Conservation (phyloP, 2,888 invertebrate genomes). For the Xanthorhoe designata region DNA sequence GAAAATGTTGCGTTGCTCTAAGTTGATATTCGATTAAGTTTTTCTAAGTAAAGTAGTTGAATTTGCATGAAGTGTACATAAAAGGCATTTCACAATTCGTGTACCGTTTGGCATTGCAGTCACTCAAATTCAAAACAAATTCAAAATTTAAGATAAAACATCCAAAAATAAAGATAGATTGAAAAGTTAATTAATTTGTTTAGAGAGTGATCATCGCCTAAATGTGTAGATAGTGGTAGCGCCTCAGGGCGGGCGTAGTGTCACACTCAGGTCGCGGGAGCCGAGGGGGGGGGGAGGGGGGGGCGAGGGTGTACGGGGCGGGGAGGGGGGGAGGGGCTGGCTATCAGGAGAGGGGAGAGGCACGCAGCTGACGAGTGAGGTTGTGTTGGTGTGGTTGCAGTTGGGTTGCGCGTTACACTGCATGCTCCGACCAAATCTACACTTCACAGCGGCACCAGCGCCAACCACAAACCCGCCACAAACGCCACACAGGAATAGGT, state of each 20-base stretch:
- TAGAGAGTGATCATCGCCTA: slow-evolving; percentile 68
- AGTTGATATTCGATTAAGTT: slow-evolving; percentile 65
- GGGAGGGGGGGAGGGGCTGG: slow-evolving; percentile 31
- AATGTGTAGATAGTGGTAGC: slow-evolving; percentile 79
- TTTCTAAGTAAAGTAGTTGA: slow-evolving; percentile 52
- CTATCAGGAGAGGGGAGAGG: slow-evolving; percentile 35
- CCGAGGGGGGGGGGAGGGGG: slow-evolving; percentile 30
- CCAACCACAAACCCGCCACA: slow-evolving; percentile 84
- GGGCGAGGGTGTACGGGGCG: slow-evolving; percentile 22
- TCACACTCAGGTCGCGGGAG: slow-evolving; percentile 11
- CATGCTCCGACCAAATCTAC: slow-evolving; percentile 91
- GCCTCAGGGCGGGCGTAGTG: slow-evolving; percentile 46
- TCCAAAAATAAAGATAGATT: slow-evolving; percentile 45
- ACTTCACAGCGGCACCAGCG: slow-evolving; percentile 85
- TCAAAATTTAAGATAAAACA: slow-evolving; percentile 46
- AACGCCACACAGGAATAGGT: slow-evolving; percentile 85
- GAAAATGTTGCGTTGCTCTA: slow-evolving; percentile 84
- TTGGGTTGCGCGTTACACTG: slow-evolving; percentile 95
- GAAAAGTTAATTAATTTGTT: slow-evolving; percentile 77
- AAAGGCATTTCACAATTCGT: slow-evolving; percentile 70
- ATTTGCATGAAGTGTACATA: slow-evolving; percentile 73
- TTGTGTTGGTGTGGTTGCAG: slow-evolving; percentile 91
- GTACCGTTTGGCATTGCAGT: slow-evolving; percentile 68
- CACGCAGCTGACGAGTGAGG: slow-evolving; percentile 70
- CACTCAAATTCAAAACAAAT: slow-evolving; percentile 35